Evolutionary conservation across 2,888 invertebrate genomes (phyloP).

Genomic region (Acleris laterana): DNA sequence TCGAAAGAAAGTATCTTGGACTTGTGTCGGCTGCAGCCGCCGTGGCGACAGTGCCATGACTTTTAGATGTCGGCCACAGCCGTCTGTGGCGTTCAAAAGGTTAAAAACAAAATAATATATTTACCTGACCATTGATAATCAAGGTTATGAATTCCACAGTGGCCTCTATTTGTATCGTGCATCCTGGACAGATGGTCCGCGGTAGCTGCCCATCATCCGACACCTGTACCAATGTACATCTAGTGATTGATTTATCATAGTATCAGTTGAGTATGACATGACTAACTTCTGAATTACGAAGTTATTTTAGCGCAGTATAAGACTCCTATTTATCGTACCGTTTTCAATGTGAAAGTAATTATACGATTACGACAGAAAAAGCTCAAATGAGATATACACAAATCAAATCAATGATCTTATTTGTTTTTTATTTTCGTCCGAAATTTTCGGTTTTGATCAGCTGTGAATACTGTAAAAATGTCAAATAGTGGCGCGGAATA

Average conservation of each 20-base stretch:
- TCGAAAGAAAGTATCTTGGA: too few species aligned
- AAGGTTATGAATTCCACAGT: constrained; percentile 90
- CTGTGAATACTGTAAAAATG: constrained; percentile 36
- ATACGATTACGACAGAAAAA: neutral
- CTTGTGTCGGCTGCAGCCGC: too few species aligned
- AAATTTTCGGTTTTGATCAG: constrained; percentile 42
- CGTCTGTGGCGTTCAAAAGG: too few species aligned
- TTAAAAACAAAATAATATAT: constrained; percentile 10
- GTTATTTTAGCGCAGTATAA: neutral
- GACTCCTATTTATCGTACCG: neutral
- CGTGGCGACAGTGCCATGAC: too few species aligned
- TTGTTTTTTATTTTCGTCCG: neutral
- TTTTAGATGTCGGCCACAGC: too few species aligned
- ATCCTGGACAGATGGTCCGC: constrained; percentile 89
- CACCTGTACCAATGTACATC: constrained; percentile 74
- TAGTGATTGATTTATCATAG: too few species aligned
- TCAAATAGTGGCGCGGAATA: constrained; percentile 52
- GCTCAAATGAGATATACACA: neutral
- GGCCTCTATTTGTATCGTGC: constrained; percentile 89
- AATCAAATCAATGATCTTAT: neutral
- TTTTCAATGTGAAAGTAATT: neutral
- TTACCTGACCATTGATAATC: constrained; percentile 87
- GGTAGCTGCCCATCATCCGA: constrained; percentile 88
- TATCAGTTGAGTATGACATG: neutral
- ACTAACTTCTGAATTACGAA: neutral